Evolutionary conservation across 2,888 invertebrate genomes (phyloP), one percentile per base, ranked within the genome.

Genomic region (Beris morrisii): DNA sequence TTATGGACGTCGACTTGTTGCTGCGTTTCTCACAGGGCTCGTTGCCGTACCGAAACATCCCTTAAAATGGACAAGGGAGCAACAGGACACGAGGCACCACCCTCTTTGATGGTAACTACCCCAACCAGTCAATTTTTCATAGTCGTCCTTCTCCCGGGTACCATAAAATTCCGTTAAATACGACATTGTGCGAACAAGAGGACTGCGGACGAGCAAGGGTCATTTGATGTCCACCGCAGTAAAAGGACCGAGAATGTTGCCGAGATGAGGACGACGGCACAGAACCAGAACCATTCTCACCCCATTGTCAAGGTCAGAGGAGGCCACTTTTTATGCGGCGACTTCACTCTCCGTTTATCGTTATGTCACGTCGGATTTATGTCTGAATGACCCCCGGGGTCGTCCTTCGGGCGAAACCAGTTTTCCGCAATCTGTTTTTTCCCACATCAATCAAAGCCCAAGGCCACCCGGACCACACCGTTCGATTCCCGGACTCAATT

Each of bases 161-260:
- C 52, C 50, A 61, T 50, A 38, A 61, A 61, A 61, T 50, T 50
- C 61, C 61, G 50, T 61, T 61, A 61, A 61, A 50, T 52, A 50
- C 61, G 61, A 61, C 61, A 61, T 61, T 38, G 61, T 50, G 61
- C 61, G 61, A 61, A 61, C 61, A 50, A 61, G 48, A 61, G 61
- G 38, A 61, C 22, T 32, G 11, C 15, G 52, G 31, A 50, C 22
- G 52, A 32, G 50, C 28, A 61, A 61, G 52, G 61, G 61, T 61
- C 61, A 61, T 15, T 52, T 43, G 11, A 52, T 59, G 59, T 50
- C 59, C 52, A 15, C 22, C 15, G 22, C 22, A 31, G 13, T 43
- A 48, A 50, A 31, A 59, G 38, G 61, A 50, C 50, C 38, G 38
- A 9, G 12, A 31, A n/a, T 5, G 38, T 32, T 38, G 31, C 22